Base-by-base conservation (phyloP, 1,140 invertebrate species). In the Musca vetustissima region DNA sequence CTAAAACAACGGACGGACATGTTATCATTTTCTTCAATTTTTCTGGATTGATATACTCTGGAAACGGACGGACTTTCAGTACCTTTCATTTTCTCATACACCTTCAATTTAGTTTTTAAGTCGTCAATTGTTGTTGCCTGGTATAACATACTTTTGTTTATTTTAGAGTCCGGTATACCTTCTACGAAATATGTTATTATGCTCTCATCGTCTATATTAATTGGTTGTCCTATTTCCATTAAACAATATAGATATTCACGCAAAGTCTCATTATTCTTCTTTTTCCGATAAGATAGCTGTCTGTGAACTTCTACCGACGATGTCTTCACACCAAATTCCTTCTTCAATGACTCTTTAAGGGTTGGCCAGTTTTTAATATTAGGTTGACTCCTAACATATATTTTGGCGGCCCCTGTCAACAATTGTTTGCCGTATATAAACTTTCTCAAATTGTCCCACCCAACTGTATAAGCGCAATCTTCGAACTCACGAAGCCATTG, bases 401-500 rank as follows among this genome's bases (percentile, higher is more conserved):
- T 32, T 47, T 68, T 68, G 2, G 14, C 66, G 1, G 66, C 66
- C 2, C 66, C 66, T 21, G 28, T 47, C 17, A 68, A 24, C 22
- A 68, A 53, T 25, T 68, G 53, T 25, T 53, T 43, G 1, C 22
- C 53, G 21, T 68, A 68, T n/a, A 68, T 61, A 19, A 24, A 68
- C 43, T 59, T 28, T 11, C 59, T 17, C 22, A 48, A 17, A 2
- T 61, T 53, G 19, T 53, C 47, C 53, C 66, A 68, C 15, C 36
- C 21, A 22, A 68, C 47, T 1, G 67, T 57, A 14, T 4, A 36
- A 1, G 67, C 22, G 15, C 24, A 47, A 4, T 59, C 47, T 19
- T 28, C 43, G 24, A 68, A 61, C 1, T 64, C 21, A 3, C 25
- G 28, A 14, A 68, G 14, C 67, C 67, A 69, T 43, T 69, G 67